These are phyloP conservation scores for Euphydryas editha DNA, from an alignment of 2,888 invertebrate genomes.

Conservation along the genomic window DNA sequence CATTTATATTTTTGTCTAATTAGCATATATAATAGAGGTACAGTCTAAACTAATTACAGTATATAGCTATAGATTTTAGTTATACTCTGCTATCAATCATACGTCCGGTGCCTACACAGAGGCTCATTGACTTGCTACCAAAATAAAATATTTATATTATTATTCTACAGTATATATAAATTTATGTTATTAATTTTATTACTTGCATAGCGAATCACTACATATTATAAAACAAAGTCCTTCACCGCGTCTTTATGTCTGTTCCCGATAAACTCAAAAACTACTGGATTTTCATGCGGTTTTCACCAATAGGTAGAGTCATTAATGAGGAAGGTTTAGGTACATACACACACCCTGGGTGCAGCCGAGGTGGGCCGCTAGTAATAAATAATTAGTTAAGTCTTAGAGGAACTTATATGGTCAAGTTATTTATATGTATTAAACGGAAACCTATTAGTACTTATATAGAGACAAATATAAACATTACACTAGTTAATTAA, in stretches of 20 bases:
- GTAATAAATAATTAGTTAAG: too few relatives aligned
- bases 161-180: not conserved
- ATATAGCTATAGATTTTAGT: not conserved
- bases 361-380: too few relatives aligned
- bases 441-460: not conserved
- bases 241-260: too few relatives aligned
- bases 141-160: not conserved
- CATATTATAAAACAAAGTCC: too few relatives aligned
- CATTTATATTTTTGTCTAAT: not conserved
- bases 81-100: constrained; percentile 40
- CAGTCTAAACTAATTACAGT: not conserved
- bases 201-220: not conserved
- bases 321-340: too few relatives aligned
- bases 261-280: too few relatives aligned
- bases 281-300: too few relatives aligned
- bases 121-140: constrained; percentile 1
- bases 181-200: not conserved
- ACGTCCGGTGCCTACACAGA: constrained; percentile 47
- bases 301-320: too few relatives aligned
- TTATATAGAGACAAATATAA: too few relatives aligned
- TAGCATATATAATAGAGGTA: not conserved
- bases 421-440: not conserved
- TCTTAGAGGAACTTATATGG: not conserved
- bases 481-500: not conserved
- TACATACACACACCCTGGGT: too few relatives aligned